A percentile compares a stretch with the other conserved stretches of the same genome.
These are phyloP conservation scores for Lophura nycthemera DNA, from an alignment of 2,113 vertebrate genomes.

Conservation along the genomic window DNA sequence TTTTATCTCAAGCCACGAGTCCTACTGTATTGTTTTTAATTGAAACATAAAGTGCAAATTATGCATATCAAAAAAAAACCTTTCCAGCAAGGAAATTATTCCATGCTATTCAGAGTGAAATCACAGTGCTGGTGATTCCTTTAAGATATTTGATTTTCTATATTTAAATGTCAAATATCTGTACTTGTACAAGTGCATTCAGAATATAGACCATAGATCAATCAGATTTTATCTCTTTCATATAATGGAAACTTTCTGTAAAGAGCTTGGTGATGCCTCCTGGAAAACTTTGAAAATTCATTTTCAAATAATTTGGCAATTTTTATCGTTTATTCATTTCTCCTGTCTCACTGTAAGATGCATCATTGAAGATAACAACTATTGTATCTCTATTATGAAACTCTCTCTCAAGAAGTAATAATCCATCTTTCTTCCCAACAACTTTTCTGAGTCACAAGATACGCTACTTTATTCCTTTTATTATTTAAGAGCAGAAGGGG, in stretches of 20 bases:
- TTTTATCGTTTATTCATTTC: not conserved
- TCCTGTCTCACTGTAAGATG: not conserved
- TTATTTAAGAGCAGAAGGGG: not conserved
- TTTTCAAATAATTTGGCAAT: not conserved
- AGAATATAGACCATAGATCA: not conserved
- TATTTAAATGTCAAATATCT: not conserved
- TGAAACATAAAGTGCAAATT: not conserved
- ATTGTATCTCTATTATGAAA: not conserved
- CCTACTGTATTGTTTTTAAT: not conserved
- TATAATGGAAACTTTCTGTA: not conserved
- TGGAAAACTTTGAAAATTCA: not conserved
- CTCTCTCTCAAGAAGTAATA: not conserved
- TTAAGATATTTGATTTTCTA: not conserved
- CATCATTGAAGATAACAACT: not conserved
- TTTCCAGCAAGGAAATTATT: not conserved
- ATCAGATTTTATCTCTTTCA: not conserved
- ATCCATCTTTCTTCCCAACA: not conserved
- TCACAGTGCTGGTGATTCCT: not conserved
- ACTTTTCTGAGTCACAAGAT: not conserved
- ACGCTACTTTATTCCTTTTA: not conserved
- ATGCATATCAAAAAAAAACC: not conserved
- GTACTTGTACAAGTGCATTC: not conserved
- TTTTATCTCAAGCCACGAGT: no score
- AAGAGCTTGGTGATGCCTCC: not conserved
- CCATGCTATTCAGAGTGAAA: not conserved